Conservation (phyloP, 2,113 vertebrate genomes). For the Scalopus aquaticus region DNA sequence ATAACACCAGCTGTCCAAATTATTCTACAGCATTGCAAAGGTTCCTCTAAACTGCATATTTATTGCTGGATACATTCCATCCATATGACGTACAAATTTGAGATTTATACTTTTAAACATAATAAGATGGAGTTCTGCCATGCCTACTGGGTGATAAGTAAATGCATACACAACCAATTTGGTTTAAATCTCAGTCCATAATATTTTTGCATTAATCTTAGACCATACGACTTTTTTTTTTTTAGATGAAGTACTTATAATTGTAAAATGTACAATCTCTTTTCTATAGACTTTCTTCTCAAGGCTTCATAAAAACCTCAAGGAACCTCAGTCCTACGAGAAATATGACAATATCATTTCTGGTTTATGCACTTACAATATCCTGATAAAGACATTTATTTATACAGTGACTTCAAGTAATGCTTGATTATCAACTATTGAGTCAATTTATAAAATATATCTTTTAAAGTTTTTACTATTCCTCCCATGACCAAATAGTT, state of each 20-base stretch:
- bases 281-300: slow-evolving; percentile 19
- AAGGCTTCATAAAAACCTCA: slow-evolving; percentile 41
- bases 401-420: background rate
- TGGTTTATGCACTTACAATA: background rate
- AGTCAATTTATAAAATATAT: background rate
- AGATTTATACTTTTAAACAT: slow-evolving; percentile 82
- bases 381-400: background rate
- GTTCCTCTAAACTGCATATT: slow-evolving; percentile 81
- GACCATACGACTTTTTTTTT: slow-evolving; percentile 72
- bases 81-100: slow-evolving; percentile 79
- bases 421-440: background rate
- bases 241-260: slow-evolving; percentile 70
- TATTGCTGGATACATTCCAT: slow-evolving; percentile 78
- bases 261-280: slow-evolving; percentile 60
- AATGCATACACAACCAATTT: slow-evolving; percentile 82
- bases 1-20: slow-evolving; percentile 84
- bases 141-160: slow-evolving; percentile 83
- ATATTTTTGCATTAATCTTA: slow-evolving; percentile 82
- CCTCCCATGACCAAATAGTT: background rate
- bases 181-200: slow-evolving; percentile 82
- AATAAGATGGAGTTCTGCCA: slow-evolving; percentile 81
- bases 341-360: slow-evolving; percentile 26
- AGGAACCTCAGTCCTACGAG: background rate
- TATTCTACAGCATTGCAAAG: slow-evolving; percentile 82
- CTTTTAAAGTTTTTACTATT: background rate